Base-by-base conservation (phyloP, 2,888 invertebrate genomes). In the Alloscopus bannaensis region DNA sequence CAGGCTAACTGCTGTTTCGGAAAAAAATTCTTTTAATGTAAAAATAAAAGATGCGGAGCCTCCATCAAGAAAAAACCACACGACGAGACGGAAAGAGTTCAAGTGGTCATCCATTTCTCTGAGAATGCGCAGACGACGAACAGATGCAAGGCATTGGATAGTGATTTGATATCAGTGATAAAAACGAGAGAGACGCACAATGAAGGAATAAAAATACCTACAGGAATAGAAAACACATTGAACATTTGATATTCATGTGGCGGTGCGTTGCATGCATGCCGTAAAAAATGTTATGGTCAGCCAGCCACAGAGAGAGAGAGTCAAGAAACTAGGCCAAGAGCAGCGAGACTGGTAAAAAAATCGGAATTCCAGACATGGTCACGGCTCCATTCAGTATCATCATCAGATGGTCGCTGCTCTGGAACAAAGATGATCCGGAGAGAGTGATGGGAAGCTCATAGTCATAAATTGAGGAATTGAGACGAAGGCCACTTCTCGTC, bases 1-100 rank as follows among this genome's bases (percentile, higher is more conserved):
- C 73, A 80, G 79, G 79, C 72, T 80, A 80, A 80, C 79, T 72
- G 70, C 78, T 78, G 64, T 66, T n/a, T 80, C 57, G 59, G 59
- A n/a, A n/a, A n/a, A n/a, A n/a, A n/a, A n/a, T 55, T 47, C 45
- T 55, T 66, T 50, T 50, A 55, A 20, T 50, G 20, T 50, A 64
- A 42, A 20, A 60, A 60, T 42, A 47, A 18, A 36, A n/a, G n/a
- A n/a, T n/a, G n/a, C n/a, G n/a, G n/a, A n/a, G n/a, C n/a, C 40
- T 36, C 24, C 22, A 36, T 1, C 16, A 66, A 18, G 11, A 47
- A 36, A 18, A 18, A 45, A 66, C 4, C 13, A 36, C 13, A 36
- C 36, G 6, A 6, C 6, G 6, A 36, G 6, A 36, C 6, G 45
- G 8, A 45, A 16, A 45, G 8, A 52, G 52, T 52, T 52, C 31